Base-by-base conservation (phyloP, 2,797 vertebrate genomes). In the Danio tinwini region DNA sequence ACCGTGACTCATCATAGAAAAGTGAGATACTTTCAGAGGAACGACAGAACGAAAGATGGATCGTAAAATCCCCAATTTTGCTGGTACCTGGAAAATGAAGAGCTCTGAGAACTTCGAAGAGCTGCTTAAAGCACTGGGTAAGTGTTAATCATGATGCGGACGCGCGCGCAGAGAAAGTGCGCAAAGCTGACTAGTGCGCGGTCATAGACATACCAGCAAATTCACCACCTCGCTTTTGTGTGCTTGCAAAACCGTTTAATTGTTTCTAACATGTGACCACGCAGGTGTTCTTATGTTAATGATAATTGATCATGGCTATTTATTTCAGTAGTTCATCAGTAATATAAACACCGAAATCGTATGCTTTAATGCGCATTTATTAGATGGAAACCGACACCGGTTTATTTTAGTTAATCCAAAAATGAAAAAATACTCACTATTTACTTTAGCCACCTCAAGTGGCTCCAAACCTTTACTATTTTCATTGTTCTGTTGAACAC, bases 51-150 rank as follows among this genome's bases (percentile, higher is more conserved):
- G 21, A 29, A 78, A 42, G 50, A 95, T 95, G 94, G 93, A 94
- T 80, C 88, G 90, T 82, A 93, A 91, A 89, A 94, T 95, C 88
- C 94, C 96, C 0, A 91, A 97, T 85, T 98, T 98, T 88, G 90
- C 96, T 47, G 97, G 97, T 69, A 95, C 91, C 82, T 98, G 97
- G 97, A 96, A 94, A 81, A 98, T 98, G 94, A 95, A 93, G 84
- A 95, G 92, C 73, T 98, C 96, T 0, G 96, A 97, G 82, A 96
- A 97, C 91, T 98, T 98, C 78, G 97, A 98, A 82, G 97, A 98
- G 65, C 93, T 98, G 62, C 91, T 98, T 72, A 98, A 97, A 90
- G 92, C 90, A 0, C 71, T 97, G 84, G 95, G 97, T 98, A 90
- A 95, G 95, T 88, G 56, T 68, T 52, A 42, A 50, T 50, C 13